A percentile compares a stretch with the other conserved stretches of the same genome.
phyloP scores from a whole-genome alignment of 1,140 invertebrate species.

The Ericerus pela region DNA sequence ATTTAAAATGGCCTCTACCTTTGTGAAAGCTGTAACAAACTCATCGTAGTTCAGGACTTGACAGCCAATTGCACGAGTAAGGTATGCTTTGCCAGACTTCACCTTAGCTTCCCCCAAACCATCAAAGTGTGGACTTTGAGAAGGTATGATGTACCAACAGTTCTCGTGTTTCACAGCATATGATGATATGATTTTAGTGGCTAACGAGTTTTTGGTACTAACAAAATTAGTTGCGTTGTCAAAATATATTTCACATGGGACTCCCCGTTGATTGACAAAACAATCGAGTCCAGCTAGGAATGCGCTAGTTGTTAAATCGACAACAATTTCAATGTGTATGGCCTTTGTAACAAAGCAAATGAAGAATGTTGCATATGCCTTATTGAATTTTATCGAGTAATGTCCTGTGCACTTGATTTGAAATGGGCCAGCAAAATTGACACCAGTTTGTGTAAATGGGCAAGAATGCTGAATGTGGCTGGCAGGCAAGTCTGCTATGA shows the following conservation, averaged over 20 bases:
- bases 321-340: conserved; percentile 25
- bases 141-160: conserved; percentile 23
- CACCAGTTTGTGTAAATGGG: conserved; percentile 18
- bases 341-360: conserved; percentile 24
- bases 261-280: conserved; percentile 21
- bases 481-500: conserved; percentile 20
- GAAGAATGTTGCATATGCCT: conserved; percentile 21
- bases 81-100: conserved; percentile 17
- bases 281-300: conserved; percentile 23
- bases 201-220: conserved; percentile 14
- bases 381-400: background rate
- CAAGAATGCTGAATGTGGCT: conserved; percentile 14
- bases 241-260: conserved; percentile 5
- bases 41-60: conserved; percentile 22
- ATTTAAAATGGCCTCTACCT: conserved; percentile 29
- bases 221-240: conserved; percentile 19
- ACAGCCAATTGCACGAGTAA: conserved; percentile 22
- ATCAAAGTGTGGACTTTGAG: conserved; percentile 26
- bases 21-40: conserved; percentile 23
- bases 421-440: conserved; percentile 23
- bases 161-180: background rate
- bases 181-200: background rate
- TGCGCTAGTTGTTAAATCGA: conserved; percentile 20
- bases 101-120: conserved; percentile 30
- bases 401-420: background rate